phyloP scores from a whole-genome alignment of 2,888 invertebrate species.

The Nasonia oneida region DNA sequence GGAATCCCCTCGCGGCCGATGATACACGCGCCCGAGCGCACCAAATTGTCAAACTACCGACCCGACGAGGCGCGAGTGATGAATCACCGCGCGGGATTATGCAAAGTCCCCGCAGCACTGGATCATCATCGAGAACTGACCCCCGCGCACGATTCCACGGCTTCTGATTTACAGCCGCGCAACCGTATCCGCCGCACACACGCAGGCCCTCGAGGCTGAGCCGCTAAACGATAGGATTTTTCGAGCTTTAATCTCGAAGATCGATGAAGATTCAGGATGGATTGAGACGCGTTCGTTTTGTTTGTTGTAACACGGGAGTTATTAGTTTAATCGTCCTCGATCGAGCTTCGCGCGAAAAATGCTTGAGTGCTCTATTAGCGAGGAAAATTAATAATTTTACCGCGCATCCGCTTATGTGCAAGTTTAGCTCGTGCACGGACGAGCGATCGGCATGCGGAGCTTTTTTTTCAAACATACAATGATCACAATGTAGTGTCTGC shows the following conservation, averaged over 20 bases:
- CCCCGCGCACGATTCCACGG: not conserved
- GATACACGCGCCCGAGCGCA: conserved; percentile 5
- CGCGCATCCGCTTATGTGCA: no score
- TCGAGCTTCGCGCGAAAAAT: not conserved
- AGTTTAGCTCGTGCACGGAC: no score
- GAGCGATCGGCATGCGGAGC: not conserved
- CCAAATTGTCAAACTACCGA: conserved; percentile 46
- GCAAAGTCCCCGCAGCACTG: conserved; percentile 27
- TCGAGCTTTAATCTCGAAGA: conserved; percentile 16
- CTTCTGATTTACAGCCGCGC: not conserved
- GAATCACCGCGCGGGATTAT: conserved; percentile 48
- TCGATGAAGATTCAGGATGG: conserved; percentile 6
- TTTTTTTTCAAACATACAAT: conserved; percentile 32
- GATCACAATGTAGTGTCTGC: conserved; percentile 35
- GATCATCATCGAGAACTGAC: not conserved
- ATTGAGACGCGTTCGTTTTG: not conserved
- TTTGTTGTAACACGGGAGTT: not conserved
- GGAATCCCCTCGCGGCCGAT: not conserved
- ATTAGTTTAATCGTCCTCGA: not conserved
- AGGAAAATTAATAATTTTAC: no score
- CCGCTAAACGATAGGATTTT: conserved; percentile 26
- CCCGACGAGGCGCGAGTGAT: conserved; percentile 31
- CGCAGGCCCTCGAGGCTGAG: not conserved
- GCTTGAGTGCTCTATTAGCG: no score
- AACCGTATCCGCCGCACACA: not conserved